These are phyloP conservation scores for Burhinus oedicnemus DNA, from an alignment of 2,113 vertebrate species.

Conservation along the genomic window DNA sequence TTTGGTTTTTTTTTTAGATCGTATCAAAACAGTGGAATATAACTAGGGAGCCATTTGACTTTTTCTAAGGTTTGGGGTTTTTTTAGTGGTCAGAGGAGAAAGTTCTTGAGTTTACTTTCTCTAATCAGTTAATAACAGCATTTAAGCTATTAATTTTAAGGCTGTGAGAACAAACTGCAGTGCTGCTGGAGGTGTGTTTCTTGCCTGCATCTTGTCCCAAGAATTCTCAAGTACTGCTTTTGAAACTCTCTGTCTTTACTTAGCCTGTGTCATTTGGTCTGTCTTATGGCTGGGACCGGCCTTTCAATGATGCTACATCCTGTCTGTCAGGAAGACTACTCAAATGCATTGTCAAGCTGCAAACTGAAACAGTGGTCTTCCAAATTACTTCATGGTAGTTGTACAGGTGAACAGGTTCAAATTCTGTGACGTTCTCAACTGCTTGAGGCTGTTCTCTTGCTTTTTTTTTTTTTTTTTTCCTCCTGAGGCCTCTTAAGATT, in stretches of 20 bases:
- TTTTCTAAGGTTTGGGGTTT: not conserved
- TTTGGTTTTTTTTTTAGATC: not conserved
- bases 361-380: not conserved
- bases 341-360: not conserved
- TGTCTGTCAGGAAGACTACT: not conserved
- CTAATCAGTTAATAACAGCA: not conserved
- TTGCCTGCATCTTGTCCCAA: not conserved
- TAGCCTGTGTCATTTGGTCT: not conserved
- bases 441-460: not conserved
- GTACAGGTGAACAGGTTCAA: not conserved
- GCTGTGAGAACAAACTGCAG: not conserved
- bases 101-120: not conserved
- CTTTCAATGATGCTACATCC: not conserved
- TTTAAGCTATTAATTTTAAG: not conserved
- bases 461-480: not conserved
- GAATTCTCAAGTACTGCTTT: not conserved
- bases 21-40: not conserved
- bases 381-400: not conserved
- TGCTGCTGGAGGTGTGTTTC: not conserved
- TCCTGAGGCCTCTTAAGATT: not conserved
- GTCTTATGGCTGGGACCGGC: not conserved
- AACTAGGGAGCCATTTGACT: not conserved
- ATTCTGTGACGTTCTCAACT: not conserved
- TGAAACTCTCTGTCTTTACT: not conserved
- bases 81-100: not conserved